A percentile compares a stretch with the other conserved stretches of the same genome.
Evolutionary conservation across 2,113 vertebrate genomes (phyloP).

Genomic region (Tragelaphus strepsiceros): DNA sequence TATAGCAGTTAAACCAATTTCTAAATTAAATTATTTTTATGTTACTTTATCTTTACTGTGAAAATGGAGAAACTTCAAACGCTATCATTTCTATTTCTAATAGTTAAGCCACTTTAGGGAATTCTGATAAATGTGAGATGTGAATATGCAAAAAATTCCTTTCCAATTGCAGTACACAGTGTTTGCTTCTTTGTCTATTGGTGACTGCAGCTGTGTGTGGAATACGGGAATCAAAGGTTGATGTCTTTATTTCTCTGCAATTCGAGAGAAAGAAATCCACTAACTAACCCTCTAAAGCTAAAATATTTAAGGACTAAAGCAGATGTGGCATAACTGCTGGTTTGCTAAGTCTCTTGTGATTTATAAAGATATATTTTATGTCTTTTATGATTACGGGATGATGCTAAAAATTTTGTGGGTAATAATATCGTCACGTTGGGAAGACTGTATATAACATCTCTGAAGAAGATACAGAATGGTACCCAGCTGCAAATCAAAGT

Average conservation of each 20-base stretch:
- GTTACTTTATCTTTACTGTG: background rate
- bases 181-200: background rate
- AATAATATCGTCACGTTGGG: slow-evolving; percentile 65
- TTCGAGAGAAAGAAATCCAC: background rate
- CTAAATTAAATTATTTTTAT: background rate
- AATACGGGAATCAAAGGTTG: slow-evolving; percentile 8
- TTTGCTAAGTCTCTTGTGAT: slow-evolving; percentile 72
- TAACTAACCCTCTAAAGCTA: slow-evolving; percentile 38
- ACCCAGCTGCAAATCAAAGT: slow-evolving; percentile 29
- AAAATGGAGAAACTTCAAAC: slow-evolving; percentile 12
- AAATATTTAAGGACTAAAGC: slow-evolving; percentile 72
- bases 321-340: slow-evolving; percentile 61
- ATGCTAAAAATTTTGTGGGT: slow-evolving; percentile 78
- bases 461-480: slow-evolving; percentile 40
- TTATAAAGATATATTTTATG: slow-evolving; percentile 79
- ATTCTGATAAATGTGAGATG: background rate
- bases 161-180: background rate
- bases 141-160: background rate
- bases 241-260: slow-evolving; percentile 48
- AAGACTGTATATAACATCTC: slow-evolving; percentile 57
- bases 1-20: background rate
- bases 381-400: slow-evolving; percentile 74
- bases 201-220: background rate
- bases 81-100: slow-evolving; percentile 26
- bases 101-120: background rate